Percentiles rank a stretch among this genome's conserved stretches.
Conservation (phyloP, 2,797 vertebrate species). For the Acanthornis magna region DNA sequence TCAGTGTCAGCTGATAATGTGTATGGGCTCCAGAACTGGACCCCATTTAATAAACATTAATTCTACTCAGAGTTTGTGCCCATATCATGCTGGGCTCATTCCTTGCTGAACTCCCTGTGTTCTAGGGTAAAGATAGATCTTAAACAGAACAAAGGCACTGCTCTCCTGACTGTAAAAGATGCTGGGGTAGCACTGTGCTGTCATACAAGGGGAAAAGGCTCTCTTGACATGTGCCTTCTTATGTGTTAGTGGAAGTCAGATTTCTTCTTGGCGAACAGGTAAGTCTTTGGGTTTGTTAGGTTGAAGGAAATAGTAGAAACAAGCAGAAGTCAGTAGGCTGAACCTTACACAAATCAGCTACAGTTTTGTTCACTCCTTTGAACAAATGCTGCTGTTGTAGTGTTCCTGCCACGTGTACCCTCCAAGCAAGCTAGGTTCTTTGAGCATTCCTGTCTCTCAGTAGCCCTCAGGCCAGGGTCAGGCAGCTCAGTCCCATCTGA, state of each 20-base stretch:
- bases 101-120: not conserved
- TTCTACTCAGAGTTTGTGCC: not conserved
- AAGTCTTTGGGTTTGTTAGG: not conserved
- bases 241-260: not conserved
- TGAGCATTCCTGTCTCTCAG: not conserved
- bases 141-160: not conserved
- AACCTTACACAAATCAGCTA: not conserved
- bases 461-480: not conserved
- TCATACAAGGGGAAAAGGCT: not conserved
- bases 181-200: not conserved
- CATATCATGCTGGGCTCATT: rapidly evolving
- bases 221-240: not conserved
- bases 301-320: not conserved
- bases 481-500: not conserved
- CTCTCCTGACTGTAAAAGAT: not conserved
- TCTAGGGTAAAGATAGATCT: not conserved
- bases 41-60: not conserved
- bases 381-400: not conserved
- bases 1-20: not conserved
- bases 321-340: not conserved
- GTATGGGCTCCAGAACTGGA: not conserved
- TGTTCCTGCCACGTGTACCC: not conserved
- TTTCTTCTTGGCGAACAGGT: not conserved
- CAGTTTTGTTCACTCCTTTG: not conserved
- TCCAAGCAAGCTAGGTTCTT: not conserved